Evolutionary conservation across 2,888 invertebrate species (phyloP).

Genomic region (Xestia sexstrigata): DNA sequence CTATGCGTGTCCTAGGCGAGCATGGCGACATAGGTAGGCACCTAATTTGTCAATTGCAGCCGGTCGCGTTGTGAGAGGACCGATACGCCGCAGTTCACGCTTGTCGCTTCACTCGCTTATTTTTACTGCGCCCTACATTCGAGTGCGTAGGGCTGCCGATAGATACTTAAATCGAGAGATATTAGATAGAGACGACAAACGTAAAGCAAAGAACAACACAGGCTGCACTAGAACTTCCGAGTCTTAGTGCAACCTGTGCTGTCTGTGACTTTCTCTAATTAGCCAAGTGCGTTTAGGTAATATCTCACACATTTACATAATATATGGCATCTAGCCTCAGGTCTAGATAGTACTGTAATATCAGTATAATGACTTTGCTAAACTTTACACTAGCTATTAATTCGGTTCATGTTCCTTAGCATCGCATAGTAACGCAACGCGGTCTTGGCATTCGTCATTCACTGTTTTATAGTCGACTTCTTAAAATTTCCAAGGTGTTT

Average conservation of each 20-base stretch:
- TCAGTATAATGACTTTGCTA: neutral
- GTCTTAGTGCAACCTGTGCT: too few species aligned
- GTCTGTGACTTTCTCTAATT: too few species aligned
- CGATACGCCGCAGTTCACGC: constrained; percentile 76
- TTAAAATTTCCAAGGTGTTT: neutral
- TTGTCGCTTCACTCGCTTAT: constrained; percentile 67
- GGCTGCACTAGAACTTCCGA: too few species aligned
- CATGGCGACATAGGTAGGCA: constrained; percentile 57
- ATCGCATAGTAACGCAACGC: neutral
- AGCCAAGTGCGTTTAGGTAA: too few species aligned
- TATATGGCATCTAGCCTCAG: too few species aligned
- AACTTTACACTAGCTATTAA: too few species aligned
- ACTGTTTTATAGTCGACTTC: neutral
- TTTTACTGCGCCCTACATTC: constrained; percentile 85
- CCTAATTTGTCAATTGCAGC: constrained; percentile 76
- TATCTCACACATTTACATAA: too few species aligned
- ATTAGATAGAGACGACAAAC: neutral
- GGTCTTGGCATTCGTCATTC: neutral
- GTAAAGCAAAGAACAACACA: too few species aligned
- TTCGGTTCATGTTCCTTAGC: neutral
- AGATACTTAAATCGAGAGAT: neutral
- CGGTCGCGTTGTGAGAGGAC: constrained; percentile 68
- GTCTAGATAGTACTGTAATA: neutral
- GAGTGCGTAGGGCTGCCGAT: constrained; percentile 75
- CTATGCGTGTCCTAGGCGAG: constrained; percentile 19